Base-by-base conservation (phyloP, 1,140 invertebrate species). In the Dolichoris vasculosae region DNA sequence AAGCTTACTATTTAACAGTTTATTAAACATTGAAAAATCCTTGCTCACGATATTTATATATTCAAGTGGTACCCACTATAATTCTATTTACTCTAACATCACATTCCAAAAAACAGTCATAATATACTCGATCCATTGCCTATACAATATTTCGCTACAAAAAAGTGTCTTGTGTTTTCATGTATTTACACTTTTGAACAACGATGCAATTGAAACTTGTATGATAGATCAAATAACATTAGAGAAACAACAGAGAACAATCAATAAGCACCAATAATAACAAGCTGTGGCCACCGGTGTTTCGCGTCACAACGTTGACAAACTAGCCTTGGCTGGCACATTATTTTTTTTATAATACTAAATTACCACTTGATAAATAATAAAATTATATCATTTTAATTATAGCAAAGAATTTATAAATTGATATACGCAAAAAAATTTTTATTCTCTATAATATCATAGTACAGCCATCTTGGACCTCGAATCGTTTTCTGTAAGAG, bases 201-300 rank as follows among this genome's bases (percentile, higher is more conserved):
- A 6, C 26, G 32, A 38, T 2, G 64, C 15, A 64, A 13, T 30
- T 13, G 6, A 32, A 20, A 6, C 6, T 64, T 2, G 4, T n/a
- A 17, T 0, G 1, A n/a, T 6, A 46, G n/a, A n/a, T 38, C 23
- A 23, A 40, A 46, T 4, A n/a, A 23, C 71, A 46, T 23, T n/a
- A 13, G 38, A 43, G 38, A 73, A 43, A n/a, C 4, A 76, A 46
- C 13, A 46, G 15, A 48, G 26, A 76, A 13, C 38, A 83, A 83
- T 83, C 73, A 67, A 83, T 83, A 83, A 76, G n/a, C 30, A 64
- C 59, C 51, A 67, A 83, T 35, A 77, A 82, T 32, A 82, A 83
- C 82, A 83, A 83, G 77, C 40, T 77, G 55, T 20, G 23, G 59
- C 9, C 73, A 43, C 82, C 82, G 82, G 82, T 67, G 73, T 67